These are phyloP conservation scores for Engystomops pustulosus DNA, from an alignment of 2,113 vertebrate species.

Conservation along the genomic window DNA sequence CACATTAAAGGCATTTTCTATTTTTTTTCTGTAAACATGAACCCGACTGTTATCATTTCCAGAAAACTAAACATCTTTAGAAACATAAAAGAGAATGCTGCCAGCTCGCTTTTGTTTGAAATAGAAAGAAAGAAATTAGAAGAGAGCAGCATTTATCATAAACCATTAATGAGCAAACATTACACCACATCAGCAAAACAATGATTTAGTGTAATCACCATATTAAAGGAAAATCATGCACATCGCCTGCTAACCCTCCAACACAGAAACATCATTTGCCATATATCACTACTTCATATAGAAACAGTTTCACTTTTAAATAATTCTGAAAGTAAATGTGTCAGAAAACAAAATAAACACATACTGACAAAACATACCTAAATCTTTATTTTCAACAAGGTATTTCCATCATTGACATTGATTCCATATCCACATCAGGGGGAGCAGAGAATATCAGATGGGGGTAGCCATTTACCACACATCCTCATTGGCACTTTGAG, in stretches of 20 bases:
- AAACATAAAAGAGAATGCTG: slow-evolving; percentile 32
- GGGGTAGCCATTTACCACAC: too few relatives aligned
- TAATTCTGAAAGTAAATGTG: not conserved
- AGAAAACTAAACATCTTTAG: slow-evolving; percentile 36
- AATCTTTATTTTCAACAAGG: too few relatives aligned
- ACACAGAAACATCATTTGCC: not conserved
- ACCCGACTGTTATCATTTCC: slow-evolving; percentile 44
- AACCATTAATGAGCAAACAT: slow-evolving; percentile 13
- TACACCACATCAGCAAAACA: slow-evolving; percentile 21
- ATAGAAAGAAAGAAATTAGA: not conserved
- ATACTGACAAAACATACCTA: too few relatives aligned
- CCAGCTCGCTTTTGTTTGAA: slow-evolving; percentile 4
- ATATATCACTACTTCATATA: not conserved
- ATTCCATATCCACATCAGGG: too few relatives aligned
- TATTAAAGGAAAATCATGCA: not conserved
- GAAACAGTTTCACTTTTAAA: not conserved
- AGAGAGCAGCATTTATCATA: not conserved
- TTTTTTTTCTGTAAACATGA: slow-evolving; percentile 22
- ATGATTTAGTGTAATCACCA: slow-evolving; percentile 14
- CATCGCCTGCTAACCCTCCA: too few relatives aligned
- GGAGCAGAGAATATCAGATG: too few relatives aligned
- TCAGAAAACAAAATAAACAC: not conserved
- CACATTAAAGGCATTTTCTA: slow-evolving; percentile 35
- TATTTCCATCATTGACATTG: too few relatives aligned
- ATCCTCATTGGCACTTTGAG: too few relatives aligned